These are phyloP conservation scores for Contarinia nasturtii DNA, from an alignment of 1,140 invertebrate genomes.

Conservation along the genomic window DNA sequence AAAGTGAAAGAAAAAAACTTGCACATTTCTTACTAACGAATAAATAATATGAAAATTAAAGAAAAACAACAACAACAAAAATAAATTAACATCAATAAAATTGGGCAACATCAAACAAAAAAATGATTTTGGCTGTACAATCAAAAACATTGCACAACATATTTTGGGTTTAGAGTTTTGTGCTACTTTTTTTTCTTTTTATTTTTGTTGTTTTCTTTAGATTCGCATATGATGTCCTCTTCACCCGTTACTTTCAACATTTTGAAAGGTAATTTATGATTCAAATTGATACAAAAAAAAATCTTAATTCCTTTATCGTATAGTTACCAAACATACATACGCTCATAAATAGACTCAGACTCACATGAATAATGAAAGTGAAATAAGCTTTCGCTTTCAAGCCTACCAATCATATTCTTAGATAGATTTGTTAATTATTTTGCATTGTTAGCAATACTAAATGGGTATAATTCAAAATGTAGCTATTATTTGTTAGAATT, in stretches of 20 bases:
- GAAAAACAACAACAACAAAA: too few relatives aligned
- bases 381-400: slow-evolving; percentile 11
- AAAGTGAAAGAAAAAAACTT: too few relatives aligned
- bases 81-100: background rate
- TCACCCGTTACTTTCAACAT: slow-evolving; percentile 55
- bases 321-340: slow-evolving; percentile 13
- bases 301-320: slow-evolving; percentile 25
- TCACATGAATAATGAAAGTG: slow-evolving; percentile 14
- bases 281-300: background rate
- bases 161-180: background rate
- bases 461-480: too few relatives aligned
- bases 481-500: too few relatives aligned
- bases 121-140: background rate
- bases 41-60: too few relatives aligned
- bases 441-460: too few relatives aligned
- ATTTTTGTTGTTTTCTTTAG: slow-evolving; percentile 1
- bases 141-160: background rate
- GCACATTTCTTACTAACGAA: too few relatives aligned
- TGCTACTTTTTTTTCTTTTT: background rate
- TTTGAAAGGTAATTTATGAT: slow-evolving; percentile 43
- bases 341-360: slow-evolving; percentile 4
- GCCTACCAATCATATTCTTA: slow-evolving; percentile 21
- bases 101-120: background rate
- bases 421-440: slow-evolving; percentile 27
- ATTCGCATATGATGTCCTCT: slow-evolving; percentile 43